Evolutionary conservation across 2,888 invertebrate species (phyloP).

Genomic region (Campaea margaritaria): DNA sequence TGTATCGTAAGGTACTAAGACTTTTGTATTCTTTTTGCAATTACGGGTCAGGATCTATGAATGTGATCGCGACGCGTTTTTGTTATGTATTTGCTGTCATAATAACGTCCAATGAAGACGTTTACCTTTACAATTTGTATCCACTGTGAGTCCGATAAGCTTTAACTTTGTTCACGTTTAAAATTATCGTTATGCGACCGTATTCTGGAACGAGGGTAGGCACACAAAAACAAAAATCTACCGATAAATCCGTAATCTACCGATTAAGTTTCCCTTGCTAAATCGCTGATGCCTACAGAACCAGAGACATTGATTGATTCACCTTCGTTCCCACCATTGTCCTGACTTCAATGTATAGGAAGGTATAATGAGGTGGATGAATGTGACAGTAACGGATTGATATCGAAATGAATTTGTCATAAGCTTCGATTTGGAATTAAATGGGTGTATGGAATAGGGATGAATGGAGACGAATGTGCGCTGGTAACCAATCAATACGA

Average conservation of each 20-base stretch:
- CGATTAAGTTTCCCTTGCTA: constrained; percentile 14
- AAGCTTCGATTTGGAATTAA: constrained; percentile 14
- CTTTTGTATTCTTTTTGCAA: no score
- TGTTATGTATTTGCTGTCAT: no score
- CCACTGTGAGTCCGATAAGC: no score
- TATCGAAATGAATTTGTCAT: constrained; percentile 26
- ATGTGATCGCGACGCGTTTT: no score
- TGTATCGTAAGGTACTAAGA: no score
- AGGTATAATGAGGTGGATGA: constrained; percentile 23
- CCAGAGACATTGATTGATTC: constrained; percentile 34
- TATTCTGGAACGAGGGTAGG: no score
- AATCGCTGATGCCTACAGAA: constrained; percentile 19
- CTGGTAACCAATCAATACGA: no score
- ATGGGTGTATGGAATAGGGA: constrained; percentile 8
- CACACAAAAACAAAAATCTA: background rate
- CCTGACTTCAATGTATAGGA: constrained; percentile 10
- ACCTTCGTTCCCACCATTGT: constrained; percentile 28
- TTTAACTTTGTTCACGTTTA: no score
- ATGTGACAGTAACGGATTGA: constrained; percentile 30
- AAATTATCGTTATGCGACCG: no score
- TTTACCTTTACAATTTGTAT: no score
- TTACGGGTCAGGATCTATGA: no score
- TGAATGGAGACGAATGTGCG: background rate
- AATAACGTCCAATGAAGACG: no score
- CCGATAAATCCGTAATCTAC: constrained; percentile 1